Percentiles rank a stretch among this genome's conserved stretches.
These are phyloP conservation scores for Epistrophe eligans DNA, from an alignment of 2,888 invertebrate species.

Conservation along the genomic window DNA sequence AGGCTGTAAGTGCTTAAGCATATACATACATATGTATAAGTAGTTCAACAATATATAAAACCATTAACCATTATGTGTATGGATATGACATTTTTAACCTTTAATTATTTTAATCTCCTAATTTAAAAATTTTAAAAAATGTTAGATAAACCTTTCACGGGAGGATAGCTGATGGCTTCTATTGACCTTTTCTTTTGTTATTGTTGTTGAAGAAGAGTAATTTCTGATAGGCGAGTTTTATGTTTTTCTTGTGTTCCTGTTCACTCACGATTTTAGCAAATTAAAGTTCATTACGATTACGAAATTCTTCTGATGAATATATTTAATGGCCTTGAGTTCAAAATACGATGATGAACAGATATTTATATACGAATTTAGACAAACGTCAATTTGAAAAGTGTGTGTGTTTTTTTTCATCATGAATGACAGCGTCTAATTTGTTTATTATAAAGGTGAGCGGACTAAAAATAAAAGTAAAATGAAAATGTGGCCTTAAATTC, in stretches of 20 bases:
- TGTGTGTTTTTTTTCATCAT: background rate
- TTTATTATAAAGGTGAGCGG: constrained; percentile 5
- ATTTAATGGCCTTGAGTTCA: constrained; percentile 38
- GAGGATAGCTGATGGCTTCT: background rate
- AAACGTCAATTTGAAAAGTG: constrained; percentile 22
- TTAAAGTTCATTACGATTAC: constrained; percentile 54
- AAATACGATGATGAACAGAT: constrained; percentile 17
- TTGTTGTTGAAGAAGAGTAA: background rate
- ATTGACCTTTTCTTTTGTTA: constrained; percentile 15
- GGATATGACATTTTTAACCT: background rate
- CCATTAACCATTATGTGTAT: background rate
- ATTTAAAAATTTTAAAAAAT: constrained; percentile 1
- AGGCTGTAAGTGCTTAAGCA: background rate
- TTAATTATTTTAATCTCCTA: background rate
- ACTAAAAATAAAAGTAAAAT: background rate
- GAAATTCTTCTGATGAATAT: constrained; percentile 24
- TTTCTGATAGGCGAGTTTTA: background rate
- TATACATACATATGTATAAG: too few relatives aligned
- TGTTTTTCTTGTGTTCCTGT: background rate
- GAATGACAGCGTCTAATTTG: constrained; percentile 2
- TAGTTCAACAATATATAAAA: background rate
- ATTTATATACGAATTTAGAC: background rate
- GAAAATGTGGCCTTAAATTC: constrained; percentile 5
- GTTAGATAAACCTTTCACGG: background rate
- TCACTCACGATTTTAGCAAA: constrained; percentile 46